A percentile compares a stretch with the other conserved stretches of the same genome.
These are phyloP conservation scores for Alligator mississippiensis DNA, from an alignment of 2,113 vertebrate genomes.

Conservation along the genomic window DNA sequence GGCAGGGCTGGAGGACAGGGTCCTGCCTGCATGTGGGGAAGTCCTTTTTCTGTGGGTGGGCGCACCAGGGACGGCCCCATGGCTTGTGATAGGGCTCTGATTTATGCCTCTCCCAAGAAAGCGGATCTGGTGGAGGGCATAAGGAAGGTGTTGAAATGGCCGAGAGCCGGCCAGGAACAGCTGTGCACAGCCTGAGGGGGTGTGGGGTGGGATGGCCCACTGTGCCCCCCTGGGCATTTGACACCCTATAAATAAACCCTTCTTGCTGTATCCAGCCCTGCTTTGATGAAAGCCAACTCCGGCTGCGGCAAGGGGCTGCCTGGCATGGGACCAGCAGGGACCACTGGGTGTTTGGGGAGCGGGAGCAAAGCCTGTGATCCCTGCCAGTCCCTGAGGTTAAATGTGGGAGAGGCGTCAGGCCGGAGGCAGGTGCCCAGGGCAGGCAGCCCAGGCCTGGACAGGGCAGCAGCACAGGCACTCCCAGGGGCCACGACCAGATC, in stretches of 20 bases:
- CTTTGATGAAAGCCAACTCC: slow-evolving; percentile 64
- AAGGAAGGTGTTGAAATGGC: slow-evolving; percentile 67
- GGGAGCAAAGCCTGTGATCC: background rate
- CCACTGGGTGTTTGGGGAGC: background rate
- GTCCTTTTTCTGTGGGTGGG: background rate
- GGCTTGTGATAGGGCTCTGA: slow-evolving; percentile 30
- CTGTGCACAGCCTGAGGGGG: background rate
- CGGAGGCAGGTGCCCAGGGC: background rate
- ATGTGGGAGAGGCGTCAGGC: slow-evolving; percentile 51
- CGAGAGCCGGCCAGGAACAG: slow-evolving; percentile 49
- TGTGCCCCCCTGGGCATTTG: slow-evolving; percentile 73
- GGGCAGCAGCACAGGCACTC: fast-evolving
- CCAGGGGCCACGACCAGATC: background rate
- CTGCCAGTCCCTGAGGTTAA: slow-evolving; percentile 59
- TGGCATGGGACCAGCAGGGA: slow-evolving; percentile 42
- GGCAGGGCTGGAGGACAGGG: background rate
- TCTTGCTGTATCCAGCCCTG: slow-evolving; percentile 50
- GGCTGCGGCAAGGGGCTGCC: slow-evolving; percentile 56
- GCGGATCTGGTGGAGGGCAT: slow-evolving; percentile 7
- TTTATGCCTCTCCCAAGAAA: slow-evolving; percentile 53
- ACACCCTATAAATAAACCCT: slow-evolving; percentile 83
- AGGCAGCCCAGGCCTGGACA: slow-evolving; percentile 18
- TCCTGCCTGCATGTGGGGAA: fast-evolving
- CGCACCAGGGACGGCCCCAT: background rate
- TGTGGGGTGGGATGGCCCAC: slow-evolving; percentile 5